phyloP scores from a whole-genome alignment of 2,113 vertebrate genomes.

The Agelaius tricolor region DNA sequence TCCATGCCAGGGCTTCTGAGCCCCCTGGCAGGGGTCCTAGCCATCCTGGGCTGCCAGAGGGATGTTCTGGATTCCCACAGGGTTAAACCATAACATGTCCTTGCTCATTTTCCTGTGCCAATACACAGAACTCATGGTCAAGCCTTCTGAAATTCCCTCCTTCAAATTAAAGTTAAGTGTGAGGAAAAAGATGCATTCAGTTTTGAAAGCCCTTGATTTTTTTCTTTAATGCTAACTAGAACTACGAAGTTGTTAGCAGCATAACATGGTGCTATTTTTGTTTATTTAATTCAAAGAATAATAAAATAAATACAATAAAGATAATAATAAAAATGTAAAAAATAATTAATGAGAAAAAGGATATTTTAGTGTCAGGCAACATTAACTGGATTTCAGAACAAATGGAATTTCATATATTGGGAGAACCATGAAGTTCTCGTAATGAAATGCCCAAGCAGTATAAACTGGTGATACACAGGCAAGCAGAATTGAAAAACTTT shows the following conservation, averaged over 20 bases:
- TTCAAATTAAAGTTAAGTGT: background rate
- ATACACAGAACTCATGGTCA: background rate
- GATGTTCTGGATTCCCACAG: too few species aligned
- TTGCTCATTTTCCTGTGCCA: background rate
- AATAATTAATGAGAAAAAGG: background rate
- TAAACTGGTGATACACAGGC: background rate
- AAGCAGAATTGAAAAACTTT: background rate
- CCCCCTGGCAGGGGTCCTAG: too few species aligned
- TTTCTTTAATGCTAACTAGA: background rate
- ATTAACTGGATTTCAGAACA: background rate
- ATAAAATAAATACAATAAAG: background rate
- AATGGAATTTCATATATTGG: background rate
- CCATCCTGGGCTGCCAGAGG: too few species aligned
- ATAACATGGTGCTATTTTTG: background rate
- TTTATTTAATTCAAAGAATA: background rate
- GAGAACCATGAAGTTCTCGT: background rate
- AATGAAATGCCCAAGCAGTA: background rate
- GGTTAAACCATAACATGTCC: background rate
- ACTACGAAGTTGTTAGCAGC: background rate
- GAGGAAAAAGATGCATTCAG: background rate
- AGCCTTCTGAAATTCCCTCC: background rate
- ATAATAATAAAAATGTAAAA: background rate
- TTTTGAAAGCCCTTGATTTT: background rate
- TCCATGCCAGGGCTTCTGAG: too few species aligned
- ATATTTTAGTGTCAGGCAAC: background rate